Percentiles rank a stretch among this genome's conserved stretches.
Conservation (phyloP, 2,888 invertebrate genomes). For the Leptothorax acervorum region DNA sequence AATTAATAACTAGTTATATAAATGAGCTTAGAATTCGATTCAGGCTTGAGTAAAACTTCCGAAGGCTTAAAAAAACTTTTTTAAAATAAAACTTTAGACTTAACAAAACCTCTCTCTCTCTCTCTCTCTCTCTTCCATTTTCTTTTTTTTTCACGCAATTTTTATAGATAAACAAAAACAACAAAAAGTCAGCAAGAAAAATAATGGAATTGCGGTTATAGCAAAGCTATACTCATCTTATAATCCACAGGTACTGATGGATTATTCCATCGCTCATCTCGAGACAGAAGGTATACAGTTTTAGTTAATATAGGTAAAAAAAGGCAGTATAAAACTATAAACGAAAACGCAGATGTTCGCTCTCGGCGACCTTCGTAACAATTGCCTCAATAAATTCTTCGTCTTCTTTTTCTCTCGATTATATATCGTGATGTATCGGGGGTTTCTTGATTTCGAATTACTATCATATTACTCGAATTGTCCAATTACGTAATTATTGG, state of each 20-base stretch:
- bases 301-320: neutral
- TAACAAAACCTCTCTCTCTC: neutral
- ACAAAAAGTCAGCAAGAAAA: neutral
- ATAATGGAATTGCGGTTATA: neutral
- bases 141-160: neutral
- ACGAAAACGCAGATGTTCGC: neutral
- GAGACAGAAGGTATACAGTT: neutral
- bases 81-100: too few relatives aligned
- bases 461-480: constrained; percentile 14
- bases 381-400: neutral
- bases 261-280: constrained; percentile 1
- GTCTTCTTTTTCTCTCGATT: neutral
- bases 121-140: neutral
- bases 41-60: neutral
- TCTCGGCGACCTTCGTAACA: neutral
- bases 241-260: neutral
- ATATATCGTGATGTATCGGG: too few relatives aligned
- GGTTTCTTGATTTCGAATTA: constrained; percentile 34
- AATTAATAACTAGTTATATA: constrained; percentile 18
- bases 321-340: neutral
- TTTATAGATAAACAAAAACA: neutral
- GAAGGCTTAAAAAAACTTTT: neutral
- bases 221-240: neutral
- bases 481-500: constrained; percentile 41
- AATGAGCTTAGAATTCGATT: neutral